These are phyloP conservation scores for Euschistus heros DNA, from an alignment of 1,140 invertebrate genomes.

Conservation along the genomic window DNA sequence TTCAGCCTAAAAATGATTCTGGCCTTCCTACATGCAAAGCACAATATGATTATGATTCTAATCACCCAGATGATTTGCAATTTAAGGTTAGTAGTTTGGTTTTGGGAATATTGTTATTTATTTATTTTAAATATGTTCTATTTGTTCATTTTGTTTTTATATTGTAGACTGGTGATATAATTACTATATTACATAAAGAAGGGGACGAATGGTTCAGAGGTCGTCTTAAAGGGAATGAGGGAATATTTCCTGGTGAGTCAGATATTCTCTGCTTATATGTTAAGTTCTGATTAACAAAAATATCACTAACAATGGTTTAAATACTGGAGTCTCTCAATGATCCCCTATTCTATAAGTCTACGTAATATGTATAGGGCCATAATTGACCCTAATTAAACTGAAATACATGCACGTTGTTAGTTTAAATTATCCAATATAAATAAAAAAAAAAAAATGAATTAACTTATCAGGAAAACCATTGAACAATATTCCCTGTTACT, in stretches of 20 bases:
- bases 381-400: no score
- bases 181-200: conserved; percentile 52
- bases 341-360: no score
- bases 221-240: conserved; percentile 46
- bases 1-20: conserved; percentile 31
- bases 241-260: conserved; percentile 72
- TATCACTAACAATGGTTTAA: no score
- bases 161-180: conserved; percentile 54
- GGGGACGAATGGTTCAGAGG: conserved; percentile 75
- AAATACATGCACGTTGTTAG: no score
- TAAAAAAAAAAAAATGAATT: no score
- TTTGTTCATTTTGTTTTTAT: not conserved
- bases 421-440: no score
- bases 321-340: no score
- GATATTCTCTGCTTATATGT: conserved; percentile 60
- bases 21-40: conserved; percentile 55
- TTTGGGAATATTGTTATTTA: not conserved
- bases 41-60: conserved; percentile 58
- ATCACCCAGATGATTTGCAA: conserved; percentile 56
- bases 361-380: no score
- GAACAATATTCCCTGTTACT: no score
- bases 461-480: no score
- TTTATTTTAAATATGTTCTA: not conserved
- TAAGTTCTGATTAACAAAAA: no score
- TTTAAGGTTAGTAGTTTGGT: conserved; percentile 48